Evolutionary conservation across 2,888 invertebrate genomes (phyloP).

Genomic region (Myopa testacea): DNA sequence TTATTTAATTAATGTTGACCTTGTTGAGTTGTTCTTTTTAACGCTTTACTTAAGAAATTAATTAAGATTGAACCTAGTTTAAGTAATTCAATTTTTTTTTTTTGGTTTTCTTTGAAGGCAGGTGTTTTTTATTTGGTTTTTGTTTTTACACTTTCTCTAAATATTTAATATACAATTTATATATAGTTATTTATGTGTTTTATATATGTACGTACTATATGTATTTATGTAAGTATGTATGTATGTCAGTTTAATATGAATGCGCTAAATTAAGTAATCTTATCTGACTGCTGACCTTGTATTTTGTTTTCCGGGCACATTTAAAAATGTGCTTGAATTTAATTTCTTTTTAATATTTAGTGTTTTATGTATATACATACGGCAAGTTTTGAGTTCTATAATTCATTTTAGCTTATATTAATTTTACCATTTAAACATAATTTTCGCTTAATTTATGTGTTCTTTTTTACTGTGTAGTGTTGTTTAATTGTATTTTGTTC

Average conservation of each 20-base stretch:
- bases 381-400: constrained; percentile 29
- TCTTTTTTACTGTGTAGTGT: neutral
- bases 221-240: constrained; percentile 19
- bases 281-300: neutral
- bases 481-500: neutral
- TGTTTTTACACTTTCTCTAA: constrained; percentile 6
- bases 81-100: constrained; percentile 25
- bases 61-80: constrained; percentile 36
- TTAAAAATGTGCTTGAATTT: neutral
- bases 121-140: constrained; percentile 29
- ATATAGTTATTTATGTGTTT: constrained; percentile 12
- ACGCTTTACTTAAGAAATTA: constrained; percentile 28
- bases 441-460: constrained; percentile 10
- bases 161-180: constrained; percentile 23
- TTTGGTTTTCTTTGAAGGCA: constrained; percentile 32
- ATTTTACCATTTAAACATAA: constrained; percentile 12
- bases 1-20: constrained; percentile 27
- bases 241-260: constrained; percentile 17
- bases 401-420: constrained; percentile 7
- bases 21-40: constrained; percentile 34
- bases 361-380: constrained; percentile 27
- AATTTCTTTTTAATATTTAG: neutral
- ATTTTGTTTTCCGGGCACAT: neutral
- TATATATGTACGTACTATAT: constrained; percentile 21
- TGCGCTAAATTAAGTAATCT: constrained; percentile 13